These are phyloP conservation scores for Trissolcus basalis DNA, from an alignment of 1,140 invertebrate species.

Conservation along the genomic window DNA sequence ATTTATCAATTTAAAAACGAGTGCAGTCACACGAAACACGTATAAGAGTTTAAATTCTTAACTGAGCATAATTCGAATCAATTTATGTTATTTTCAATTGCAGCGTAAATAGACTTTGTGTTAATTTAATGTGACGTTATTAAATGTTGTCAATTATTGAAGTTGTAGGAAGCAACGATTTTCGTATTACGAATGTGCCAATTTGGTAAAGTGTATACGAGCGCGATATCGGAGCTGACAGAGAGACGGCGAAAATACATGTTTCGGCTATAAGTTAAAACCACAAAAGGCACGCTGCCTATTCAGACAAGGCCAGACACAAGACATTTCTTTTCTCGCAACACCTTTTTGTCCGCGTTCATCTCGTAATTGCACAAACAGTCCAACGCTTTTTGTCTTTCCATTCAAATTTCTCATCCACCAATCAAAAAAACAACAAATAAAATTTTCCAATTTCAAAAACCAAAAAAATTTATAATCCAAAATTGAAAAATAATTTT, in stretches of 20 bases:
- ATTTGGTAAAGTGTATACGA: slow-evolving; percentile 21
- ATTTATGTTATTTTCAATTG: slow-evolving; percentile 35
- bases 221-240: slow-evolving; percentile 20
- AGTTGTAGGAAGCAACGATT: slow-evolving; percentile 47
- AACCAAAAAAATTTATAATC: too few species aligned
- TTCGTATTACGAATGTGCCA: slow-evolving; percentile 38
- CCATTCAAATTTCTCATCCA: too few species aligned
- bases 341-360: too few species aligned
- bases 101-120: slow-evolving; percentile 34
- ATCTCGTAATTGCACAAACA: too few species aligned
- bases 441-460: too few species aligned
- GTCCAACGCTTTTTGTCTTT: too few species aligned
- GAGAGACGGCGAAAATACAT: too few species aligned
- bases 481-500: too few species aligned
- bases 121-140: slow-evolving; percentile 47
- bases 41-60: slow-evolving; percentile 11
- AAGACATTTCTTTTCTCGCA: background rate
- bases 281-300: slow-evolving; percentile 7
- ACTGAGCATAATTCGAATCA: slow-evolving; percentile 32
- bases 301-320: slow-evolving; percentile 23
- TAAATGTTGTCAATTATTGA: slow-evolving; percentile 45
- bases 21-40: background rate
- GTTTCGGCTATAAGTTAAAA: background rate
- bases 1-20: background rate
- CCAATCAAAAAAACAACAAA: too few species aligned